Percentiles rank a stretch among this genome's conserved stretches.
phyloP scores from a whole-genome alignment of 1,140 invertebrate genomes.

The Neuroterus valhalla region DNA sequence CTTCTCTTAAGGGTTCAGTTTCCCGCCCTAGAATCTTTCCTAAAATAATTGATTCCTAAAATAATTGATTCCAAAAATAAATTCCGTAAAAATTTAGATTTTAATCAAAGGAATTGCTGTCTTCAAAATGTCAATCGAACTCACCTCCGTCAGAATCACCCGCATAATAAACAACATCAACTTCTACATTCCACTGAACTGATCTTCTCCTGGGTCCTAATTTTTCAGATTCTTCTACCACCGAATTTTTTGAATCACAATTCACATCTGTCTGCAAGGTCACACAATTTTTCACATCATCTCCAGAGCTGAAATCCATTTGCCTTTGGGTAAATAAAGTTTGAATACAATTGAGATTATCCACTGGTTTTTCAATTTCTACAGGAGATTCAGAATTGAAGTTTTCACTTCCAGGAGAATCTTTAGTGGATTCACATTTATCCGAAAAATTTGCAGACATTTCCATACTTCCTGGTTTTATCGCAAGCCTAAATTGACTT shows the following conservation, averaged over 20 bases:
- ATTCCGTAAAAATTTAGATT: neutral
- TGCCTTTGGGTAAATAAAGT: constrained; percentile 5
- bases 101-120: too few species aligned
- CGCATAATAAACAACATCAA: constrained; percentile 50
- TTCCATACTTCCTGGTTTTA: neutral
- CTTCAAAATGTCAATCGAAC: too few species aligned
- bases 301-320: constrained; percentile 2
- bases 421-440: neutral
- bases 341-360: neutral
- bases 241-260: neutral
- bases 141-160: constrained; percentile 37
- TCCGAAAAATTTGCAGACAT: neutral
- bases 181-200: constrained; percentile 45
- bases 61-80: neutral
- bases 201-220: constrained; percentile 16
- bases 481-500: neutral
- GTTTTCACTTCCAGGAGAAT: neutral
- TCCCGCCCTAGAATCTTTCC: constrained; percentile 39
- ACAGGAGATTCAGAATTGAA: neutral
- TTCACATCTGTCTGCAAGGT: neutral
- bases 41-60: too few species aligned
- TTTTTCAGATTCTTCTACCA: constrained; percentile 1
- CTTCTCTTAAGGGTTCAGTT: constrained; percentile 46
- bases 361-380: too few species aligned
- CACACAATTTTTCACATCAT: neutral